These are phyloP conservation scores for Scaptodrosophila latifasciaeformis DNA, from an alignment of 2,888 invertebrate genomes.

Conservation along the genomic window DNA sequence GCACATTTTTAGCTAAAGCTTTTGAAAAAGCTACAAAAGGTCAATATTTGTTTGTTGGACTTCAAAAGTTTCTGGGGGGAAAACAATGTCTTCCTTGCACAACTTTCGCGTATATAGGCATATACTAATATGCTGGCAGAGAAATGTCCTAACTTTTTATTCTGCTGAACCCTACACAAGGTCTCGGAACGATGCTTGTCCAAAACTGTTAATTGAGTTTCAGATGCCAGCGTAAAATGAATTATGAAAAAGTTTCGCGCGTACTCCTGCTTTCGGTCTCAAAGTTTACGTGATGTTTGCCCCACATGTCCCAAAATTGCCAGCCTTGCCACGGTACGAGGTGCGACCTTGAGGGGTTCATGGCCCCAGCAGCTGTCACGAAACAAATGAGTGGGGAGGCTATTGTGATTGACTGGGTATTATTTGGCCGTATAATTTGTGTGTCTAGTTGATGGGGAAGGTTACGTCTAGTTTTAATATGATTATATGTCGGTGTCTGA, in stretches of 20 bases:
- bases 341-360: slow-evolving; percentile 37
- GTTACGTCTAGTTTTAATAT: too few species aligned
- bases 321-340: slow-evolving; percentile 4
- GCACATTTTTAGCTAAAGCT: too few species aligned
- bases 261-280: slow-evolving; percentile 11
- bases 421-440: slow-evolving; percentile 19
- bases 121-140: too few species aligned
- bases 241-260: slow-evolving; percentile 36
- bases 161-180: too few species aligned
- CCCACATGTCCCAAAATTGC: slow-evolving; percentile 26
- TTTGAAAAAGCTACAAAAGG: too few species aligned
- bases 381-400: not conserved
- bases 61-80: too few species aligned
- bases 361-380: slow-evolving; percentile 16
- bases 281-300: slow-evolving; percentile 33
- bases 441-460: slow-evolving; percentile 5
- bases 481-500: too few species aligned
- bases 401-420: slow-evolving; percentile 47
- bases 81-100: too few species aligned
- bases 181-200: too few species aligned
- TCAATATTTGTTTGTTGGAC: too few species aligned
- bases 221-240: slow-evolving; percentile 27
- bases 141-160: too few species aligned
- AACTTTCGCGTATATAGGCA: too few species aligned
- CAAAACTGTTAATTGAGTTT: slow-evolving; percentile 48